Evolutionary conservation across 2,888 invertebrate species (phyloP), one percentile per base, ranked within the genome.

Genomic region (Rhingia campestris): DNA sequence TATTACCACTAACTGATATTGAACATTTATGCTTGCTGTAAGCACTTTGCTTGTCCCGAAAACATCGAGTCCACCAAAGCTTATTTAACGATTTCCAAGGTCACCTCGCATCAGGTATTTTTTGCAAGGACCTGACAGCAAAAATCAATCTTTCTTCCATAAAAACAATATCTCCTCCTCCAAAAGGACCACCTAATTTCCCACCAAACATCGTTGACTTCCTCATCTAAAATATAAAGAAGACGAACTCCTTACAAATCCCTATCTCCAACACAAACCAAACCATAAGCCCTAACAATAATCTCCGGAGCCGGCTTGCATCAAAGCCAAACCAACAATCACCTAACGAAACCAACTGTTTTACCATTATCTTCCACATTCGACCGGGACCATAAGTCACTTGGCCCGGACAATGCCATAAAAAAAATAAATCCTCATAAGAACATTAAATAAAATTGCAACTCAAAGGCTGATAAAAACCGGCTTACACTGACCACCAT

Each of bases 311-410:
- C 73, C 76, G 81, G 81, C 49, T 54, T 5, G 5, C 41, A 61
- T 81, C 76, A 81, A 81, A 81, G 76, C 10, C 10, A 58, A 35
- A 53, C 30, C 4, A 37, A 58, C 58, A 61, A 67, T 73, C 39
- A 33, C 33, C 30, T 0, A 47, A 63, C 37, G 32, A 33, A 58
- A 63, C 41, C 58, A 73, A 66, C 37, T 12, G 5, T 35, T 59
- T 10, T 32, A 14, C 67, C 64, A 70, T 81, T 72, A 51, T 72
- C 76, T 35, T 22, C 7, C 47, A 43, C 69, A 64, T 74, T 59
- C 35, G 12, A 4, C 41, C 22, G 22, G 22, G 51, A 79, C 53
- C 82, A 82, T 82, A 79, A 82, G 73, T 82, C 82, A 77, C 76
- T 82, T 69, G 67, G 41, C 14, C 22, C 47, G 33, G 49, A 45